Evolutionary conservation across 2,797 vertebrate genomes (phyloP).

Genomic region (Lagodon rhomboides): DNA sequence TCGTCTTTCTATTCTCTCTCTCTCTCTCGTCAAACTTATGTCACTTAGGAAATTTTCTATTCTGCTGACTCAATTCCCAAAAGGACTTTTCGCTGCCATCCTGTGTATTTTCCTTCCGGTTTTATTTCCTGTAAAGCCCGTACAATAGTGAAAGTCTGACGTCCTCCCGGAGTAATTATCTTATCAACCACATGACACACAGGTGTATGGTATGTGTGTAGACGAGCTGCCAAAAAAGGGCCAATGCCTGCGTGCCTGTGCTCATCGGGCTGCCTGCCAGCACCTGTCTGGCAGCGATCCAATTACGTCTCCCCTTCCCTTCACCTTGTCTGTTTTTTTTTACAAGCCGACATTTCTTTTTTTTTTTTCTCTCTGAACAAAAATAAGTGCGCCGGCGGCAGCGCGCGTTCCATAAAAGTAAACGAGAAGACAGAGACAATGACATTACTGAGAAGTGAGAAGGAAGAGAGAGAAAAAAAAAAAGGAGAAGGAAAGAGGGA

Average conservation of each 20-base stretch:
- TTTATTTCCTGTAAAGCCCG: constrained; percentile 68
- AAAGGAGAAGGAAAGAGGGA: constrained; percentile 32
- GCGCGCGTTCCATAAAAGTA: neutral
- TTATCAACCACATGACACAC: constrained; percentile 36
- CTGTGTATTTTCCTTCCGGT: constrained; percentile 65
- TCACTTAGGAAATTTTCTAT: constrained; percentile 68
- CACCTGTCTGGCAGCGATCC: neutral
- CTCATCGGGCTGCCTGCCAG: constrained; percentile 47
- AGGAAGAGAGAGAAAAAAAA: constrained; percentile 19
- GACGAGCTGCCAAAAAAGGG: constrained; percentile 27
- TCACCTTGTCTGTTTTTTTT: constrained; percentile 10
- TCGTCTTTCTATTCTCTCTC: constrained; percentile 2
- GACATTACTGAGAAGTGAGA: constrained; percentile 3
- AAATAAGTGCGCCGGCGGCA: too few species aligned
- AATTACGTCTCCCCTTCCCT: constrained; percentile 3
- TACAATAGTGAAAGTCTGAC: constrained; percentile 71
- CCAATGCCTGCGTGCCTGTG: constrained; percentile 22
- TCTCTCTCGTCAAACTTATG: constrained; percentile 45
- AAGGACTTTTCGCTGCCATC: constrained; percentile 53
- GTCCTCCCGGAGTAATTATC: neutral
- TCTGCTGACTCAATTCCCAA: constrained; percentile 69
- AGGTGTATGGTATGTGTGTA: constrained; percentile 9
- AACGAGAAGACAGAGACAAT: neutral
- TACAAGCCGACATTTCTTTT: neutral
- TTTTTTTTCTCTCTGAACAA: too few species aligned